These are phyloP conservation scores for Loriculus beryllinus DNA, from an alignment of 2,797 vertebrate species.

Conservation along the genomic window DNA sequence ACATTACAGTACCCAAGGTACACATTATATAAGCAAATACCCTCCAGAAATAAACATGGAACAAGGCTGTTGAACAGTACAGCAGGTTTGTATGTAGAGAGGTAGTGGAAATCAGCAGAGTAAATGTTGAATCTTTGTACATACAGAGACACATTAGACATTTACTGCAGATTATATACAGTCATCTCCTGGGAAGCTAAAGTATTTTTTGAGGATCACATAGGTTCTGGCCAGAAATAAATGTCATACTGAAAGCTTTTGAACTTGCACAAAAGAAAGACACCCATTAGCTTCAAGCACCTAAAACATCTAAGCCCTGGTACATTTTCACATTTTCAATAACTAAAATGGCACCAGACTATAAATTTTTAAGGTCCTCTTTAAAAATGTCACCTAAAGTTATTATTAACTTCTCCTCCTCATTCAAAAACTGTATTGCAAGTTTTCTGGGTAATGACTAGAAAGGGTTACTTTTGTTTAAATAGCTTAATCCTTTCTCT, in stretches of 20 bases:
- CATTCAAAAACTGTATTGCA: not conserved
- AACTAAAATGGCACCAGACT: not conserved
- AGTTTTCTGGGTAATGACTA: not conserved
- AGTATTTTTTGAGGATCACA: not conserved
- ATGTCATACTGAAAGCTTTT: not conserved
- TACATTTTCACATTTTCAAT: not conserved
- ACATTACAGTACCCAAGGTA: not conserved
- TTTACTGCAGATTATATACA: not conserved
- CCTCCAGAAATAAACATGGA: not conserved
- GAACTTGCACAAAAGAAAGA: not conserved
- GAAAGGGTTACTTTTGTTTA: constrained; percentile 13
- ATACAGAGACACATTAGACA: not conserved
- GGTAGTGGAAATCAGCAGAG: not conserved
- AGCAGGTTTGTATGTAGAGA: not conserved
- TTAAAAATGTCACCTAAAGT: not conserved
- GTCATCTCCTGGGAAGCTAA: not conserved
- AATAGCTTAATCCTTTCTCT: constrained; percentile 28
- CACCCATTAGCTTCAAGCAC: not conserved
- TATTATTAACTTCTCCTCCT: not conserved
- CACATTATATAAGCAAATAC: not conserved
- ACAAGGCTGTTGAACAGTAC: not conserved
- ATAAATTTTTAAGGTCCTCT: not conserved
- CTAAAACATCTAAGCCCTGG: not conserved
- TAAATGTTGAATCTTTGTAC: not conserved
- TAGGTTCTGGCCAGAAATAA: not conserved